Evolutionary conservation across 2,888 invertebrate genomes (phyloP), one percentile per base, ranked within the genome.

Genomic region (Heliconius aoede): DNA sequence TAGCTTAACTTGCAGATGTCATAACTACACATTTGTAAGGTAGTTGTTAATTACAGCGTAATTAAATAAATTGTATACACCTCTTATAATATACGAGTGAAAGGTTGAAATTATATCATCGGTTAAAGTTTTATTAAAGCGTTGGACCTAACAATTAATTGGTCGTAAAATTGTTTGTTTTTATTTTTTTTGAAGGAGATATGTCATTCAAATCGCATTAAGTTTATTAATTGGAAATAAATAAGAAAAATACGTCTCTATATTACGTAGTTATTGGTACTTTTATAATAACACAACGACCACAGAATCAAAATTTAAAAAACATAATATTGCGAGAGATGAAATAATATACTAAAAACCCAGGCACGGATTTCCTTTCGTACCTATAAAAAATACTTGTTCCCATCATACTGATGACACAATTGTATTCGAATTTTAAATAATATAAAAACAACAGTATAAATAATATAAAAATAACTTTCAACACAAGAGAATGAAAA

Each of bases 51-150:
- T 26, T 72, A 8, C 28, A 11, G 30, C 46, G 5, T 11, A 55
- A 55, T 55, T n/a, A n/a, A n/a, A n/a, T 61, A 15, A 64, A 62
- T 73, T 64, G 64, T 51, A n/a, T 46, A 30, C 30, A 64, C 51
- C 24, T 30, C 21, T 46, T 51, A 15, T 26, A 30, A 73, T 62
- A 62, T 24, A 21, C 24, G 30, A 62, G 64, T n/a, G 30, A 73
- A 46, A 73, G 62, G 62, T 73, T 46, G 18, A 28, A 13, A 30
- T 40, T 64, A 64, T 26, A 51, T 62, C 30, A 73, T 30, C 3
- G n/a, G 18, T 32, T 72, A 72, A 72, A 73, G 30, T 64, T 28
- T 46, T 30, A 24, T 46, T 7, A 62, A 46, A 73, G 61, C 21
- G 46, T 61, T n/a, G 5, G n/a, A 65, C 9, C 15, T n/a, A 36